phyloP scores from a whole-genome alignment of 2,888 invertebrate genomes.

The Apotomis capreana region DNA sequence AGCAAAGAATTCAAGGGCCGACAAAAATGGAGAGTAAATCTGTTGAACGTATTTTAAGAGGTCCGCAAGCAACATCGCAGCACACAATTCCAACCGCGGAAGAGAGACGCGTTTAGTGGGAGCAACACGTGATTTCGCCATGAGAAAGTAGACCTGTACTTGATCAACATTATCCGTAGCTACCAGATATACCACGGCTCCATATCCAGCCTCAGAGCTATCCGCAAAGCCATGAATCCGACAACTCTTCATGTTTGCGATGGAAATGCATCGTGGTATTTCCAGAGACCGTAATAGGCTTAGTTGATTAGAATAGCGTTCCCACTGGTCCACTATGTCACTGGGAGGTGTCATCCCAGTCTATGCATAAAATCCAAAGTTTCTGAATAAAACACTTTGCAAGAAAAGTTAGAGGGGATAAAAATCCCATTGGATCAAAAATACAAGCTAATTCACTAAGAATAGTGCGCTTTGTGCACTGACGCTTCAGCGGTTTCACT shows the following conservation, averaged over 20 bases:
- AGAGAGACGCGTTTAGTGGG: constrained; percentile 37
- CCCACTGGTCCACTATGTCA: not conserved
- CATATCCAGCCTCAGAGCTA: constrained; percentile 8
- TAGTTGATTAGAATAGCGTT: not conserved
- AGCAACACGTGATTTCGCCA: constrained; percentile 41
- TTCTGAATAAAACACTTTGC: constrained; percentile 19
- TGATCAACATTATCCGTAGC: not conserved
- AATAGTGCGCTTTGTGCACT: constrained; percentile 14
- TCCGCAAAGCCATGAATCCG: constrained; percentile 14
- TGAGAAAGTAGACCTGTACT: constrained; percentile 4
- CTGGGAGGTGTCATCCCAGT: constrained; percentile 10
- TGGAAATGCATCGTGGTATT: not conserved
- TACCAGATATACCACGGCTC: constrained; percentile 4
- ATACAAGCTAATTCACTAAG: constrained; percentile 15
- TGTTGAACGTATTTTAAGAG: not conserved
- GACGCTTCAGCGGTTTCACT: not conserved
- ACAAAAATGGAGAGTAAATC: not conserved
- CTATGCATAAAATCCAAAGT: not conserved
- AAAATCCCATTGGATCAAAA: constrained; percentile 17
- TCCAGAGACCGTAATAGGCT: not conserved
- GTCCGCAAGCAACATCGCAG: constrained; percentile 34
- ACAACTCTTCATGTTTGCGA: not conserved
- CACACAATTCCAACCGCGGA: constrained; percentile 42
- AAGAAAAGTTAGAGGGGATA: constrained; percentile 8
- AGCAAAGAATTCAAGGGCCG: not conserved